Evolutionary conservation across 2,888 invertebrate genomes (phyloP).

Genomic region (Erebia ligea): DNA sequence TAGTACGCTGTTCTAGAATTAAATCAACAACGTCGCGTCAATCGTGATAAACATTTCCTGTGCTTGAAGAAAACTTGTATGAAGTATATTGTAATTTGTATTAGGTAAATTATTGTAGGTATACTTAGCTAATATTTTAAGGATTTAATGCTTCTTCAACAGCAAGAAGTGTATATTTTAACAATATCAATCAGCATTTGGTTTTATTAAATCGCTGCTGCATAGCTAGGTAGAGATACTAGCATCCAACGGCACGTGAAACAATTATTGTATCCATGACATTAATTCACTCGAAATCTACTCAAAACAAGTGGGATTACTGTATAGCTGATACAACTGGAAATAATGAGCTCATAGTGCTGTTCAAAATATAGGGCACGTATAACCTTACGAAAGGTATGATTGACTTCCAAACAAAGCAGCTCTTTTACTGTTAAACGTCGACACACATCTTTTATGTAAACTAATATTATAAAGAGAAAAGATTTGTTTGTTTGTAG

Average conservation of each 20-base stretch:
- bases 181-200: too few species aligned
- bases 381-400: slow-evolving; percentile 20
- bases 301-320: slow-evolving; percentile 19
- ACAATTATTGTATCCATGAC: slow-evolving; percentile 57
- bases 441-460: slow-evolving; percentile 10
- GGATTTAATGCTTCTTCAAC: too few species aligned
- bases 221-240: background rate
- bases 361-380: slow-evolving; percentile 29
- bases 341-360: slow-evolving; percentile 27
- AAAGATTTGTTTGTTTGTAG: too few species aligned
- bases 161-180: too few species aligned
- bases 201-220: too few species aligned
- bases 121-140: too few species aligned
- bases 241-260: slow-evolving; percentile 42
- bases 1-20: background rate
- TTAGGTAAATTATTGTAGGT: too few species aligned
- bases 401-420: slow-evolving; percentile 22
- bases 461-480: too few species aligned
- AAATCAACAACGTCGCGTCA: background rate
- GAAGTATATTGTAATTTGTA: too few species aligned
- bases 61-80: background rate
- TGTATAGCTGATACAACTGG: slow-evolving; percentile 19
- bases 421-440: slow-evolving; percentile 17
- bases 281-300: slow-evolving; percentile 39
- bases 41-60: background rate